phyloP scores from a whole-genome alignment of 2,888 invertebrate genomes.

The Athetis lepigone region DNA sequence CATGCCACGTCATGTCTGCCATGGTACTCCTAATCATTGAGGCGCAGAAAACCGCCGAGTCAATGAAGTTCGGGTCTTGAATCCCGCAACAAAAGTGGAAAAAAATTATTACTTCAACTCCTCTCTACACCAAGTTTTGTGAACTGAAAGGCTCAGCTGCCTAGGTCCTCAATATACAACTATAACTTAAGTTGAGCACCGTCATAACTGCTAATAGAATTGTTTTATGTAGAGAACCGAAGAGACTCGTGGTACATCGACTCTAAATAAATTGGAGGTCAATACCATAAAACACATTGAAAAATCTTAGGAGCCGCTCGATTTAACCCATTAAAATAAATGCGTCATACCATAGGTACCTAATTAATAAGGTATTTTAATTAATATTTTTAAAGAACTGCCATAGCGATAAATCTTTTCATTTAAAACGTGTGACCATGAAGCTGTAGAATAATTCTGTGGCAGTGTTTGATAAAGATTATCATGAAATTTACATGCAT shows the following conservation, averaged over 20 bases:
- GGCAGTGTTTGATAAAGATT: constrained; percentile 13
- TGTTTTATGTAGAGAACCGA: constrained; percentile 2
- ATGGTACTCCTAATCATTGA: no score
- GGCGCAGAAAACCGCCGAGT: no score
- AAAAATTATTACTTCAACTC: no score
- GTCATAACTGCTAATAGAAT: background rate
- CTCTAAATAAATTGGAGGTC: background rate
- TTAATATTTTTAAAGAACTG: constrained; percentile 6
- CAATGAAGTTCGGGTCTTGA: no score
- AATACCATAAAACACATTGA: background rate
- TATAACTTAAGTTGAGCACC: no score
- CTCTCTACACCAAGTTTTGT: no score
- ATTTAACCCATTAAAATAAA: constrained; percentile 8
- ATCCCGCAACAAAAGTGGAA: no score
- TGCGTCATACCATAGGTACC: constrained; percentile 8
- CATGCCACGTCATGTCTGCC: no score
- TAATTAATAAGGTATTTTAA: constrained; percentile 1
- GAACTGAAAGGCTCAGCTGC: no score
- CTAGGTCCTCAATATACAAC: no score
- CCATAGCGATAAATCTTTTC: constrained; percentile 3
- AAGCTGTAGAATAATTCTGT: constrained; percentile 8
- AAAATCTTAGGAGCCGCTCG: background rate
- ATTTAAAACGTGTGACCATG: background rate
- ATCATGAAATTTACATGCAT: constrained; percentile 46
- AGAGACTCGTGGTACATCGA: no score